A percentile compares a stretch with the other conserved stretches of the same genome.
Evolutionary conservation across 2,888 invertebrate species (phyloP).

Genomic region (Euplagia quadripunctaria): DNA sequence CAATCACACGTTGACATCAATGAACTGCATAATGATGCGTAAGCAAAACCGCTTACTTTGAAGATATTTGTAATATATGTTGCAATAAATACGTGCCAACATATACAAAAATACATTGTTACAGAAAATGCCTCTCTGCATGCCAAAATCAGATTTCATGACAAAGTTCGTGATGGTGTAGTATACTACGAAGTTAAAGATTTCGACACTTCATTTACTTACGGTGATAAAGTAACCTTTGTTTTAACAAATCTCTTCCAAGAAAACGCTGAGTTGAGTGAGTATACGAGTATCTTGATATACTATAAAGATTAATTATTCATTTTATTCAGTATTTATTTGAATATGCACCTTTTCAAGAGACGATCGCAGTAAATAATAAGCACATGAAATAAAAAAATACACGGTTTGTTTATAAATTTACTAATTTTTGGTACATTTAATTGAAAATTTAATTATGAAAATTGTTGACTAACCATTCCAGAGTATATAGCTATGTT

Average conservation of each 20-base stretch:
- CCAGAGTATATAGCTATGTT: no score
- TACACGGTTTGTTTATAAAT: no score
- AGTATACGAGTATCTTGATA: conserved; percentile 46
- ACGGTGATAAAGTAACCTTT: conserved; percentile 66
- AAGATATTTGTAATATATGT: not conserved
- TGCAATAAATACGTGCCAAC: no score
- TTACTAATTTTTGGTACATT: no score
- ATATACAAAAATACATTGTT: conserved; percentile 22
- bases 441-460: no score
- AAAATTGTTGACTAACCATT: no score
- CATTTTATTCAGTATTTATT: no score
- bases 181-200: conserved; percentile 65
- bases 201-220: conserved; percentile 57
- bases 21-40: not conserved
- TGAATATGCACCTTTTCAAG: no score
- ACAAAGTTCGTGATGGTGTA: conserved; percentile 64
- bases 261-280: conserved; percentile 73
- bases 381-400: no score
- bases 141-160: conserved; percentile 62
- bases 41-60: not conserved
- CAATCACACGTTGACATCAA: not conserved
- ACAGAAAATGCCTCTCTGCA: conserved; percentile 61
- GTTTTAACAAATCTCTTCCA: conserved; percentile 70
- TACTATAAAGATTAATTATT: no score
- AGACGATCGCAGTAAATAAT: no score